Evolutionary conservation across 1,140 invertebrate species (phyloP).

Genomic region (Euwallacea fornicatus): DNA sequence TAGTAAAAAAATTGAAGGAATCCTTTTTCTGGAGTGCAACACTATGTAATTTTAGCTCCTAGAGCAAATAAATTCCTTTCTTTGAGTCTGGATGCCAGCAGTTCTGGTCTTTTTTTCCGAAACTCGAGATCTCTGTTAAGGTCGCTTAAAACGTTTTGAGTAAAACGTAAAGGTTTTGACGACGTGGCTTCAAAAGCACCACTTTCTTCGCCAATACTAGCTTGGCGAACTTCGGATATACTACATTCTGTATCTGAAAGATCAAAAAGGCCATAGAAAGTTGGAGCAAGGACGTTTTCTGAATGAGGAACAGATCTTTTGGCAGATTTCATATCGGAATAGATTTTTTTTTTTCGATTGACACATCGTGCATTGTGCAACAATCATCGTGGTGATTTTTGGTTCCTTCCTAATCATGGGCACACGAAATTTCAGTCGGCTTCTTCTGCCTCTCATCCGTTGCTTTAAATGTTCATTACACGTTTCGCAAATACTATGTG

Average conservation of each 20-base stretch:
- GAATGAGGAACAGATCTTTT: neutral
- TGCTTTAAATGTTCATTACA: neutral
- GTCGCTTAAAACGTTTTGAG: no score
- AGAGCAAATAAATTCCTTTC: no score
- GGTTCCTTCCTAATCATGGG: neutral
- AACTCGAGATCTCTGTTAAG: no score
- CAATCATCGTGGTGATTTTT: neutral
- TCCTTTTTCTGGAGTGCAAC: no score
- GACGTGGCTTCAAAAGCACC: neutral
- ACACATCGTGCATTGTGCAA: neutral
- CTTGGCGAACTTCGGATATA: neutral
- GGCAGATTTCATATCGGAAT: neutral
- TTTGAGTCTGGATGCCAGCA: no score
- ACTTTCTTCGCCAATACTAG: neutral
- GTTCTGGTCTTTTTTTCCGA: no score
- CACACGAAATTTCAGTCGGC: neutral
- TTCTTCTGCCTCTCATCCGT: neutral
- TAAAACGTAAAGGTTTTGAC: no score
- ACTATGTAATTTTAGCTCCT: no score
- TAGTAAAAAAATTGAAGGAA: no score
- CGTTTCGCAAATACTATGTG: neutral
- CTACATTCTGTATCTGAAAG: neutral
- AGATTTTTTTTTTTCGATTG: neutral
- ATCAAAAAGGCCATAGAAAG: neutral
- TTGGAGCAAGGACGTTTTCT: neutral